Conservation (phyloP, 2,888 invertebrate genomes). For the Acanthopleura granulata region DNA sequence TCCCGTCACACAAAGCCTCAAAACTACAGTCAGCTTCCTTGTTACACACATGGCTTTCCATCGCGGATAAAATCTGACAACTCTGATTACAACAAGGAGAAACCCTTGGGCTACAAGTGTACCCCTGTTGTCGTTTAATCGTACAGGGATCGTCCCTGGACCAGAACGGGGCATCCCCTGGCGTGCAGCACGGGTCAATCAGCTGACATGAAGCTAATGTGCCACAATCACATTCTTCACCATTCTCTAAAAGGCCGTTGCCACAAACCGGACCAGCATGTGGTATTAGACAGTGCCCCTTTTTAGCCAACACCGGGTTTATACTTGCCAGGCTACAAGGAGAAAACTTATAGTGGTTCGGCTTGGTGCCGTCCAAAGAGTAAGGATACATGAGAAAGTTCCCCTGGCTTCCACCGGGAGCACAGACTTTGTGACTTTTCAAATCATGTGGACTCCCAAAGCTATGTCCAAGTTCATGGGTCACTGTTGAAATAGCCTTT, state of each 20-base stretch:
- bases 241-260: slow-evolving; percentile 48
- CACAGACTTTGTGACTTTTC: slow-evolving; percentile 30
- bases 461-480: slow-evolving; percentile 61
- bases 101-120: slow-evolving; percentile 42
- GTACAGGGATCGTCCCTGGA: slow-evolving; percentile 44
- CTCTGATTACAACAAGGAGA: slow-evolving; percentile 43
- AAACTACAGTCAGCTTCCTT: slow-evolving; percentile 39
- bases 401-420: slow-evolving; percentile 40
- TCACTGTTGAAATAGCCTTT: slow-evolving; percentile 40
- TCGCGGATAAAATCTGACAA: slow-evolving; percentile 33
- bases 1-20: slow-evolving; percentile 41
- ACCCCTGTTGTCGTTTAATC: slow-evolving; percentile 37
- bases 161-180: slow-evolving; percentile 33
- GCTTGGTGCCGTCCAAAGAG: slow-evolving; percentile 40
- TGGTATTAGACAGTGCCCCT: slow-evolving; percentile 44
- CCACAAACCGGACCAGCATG: slow-evolving; percentile 44
- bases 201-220: slow-evolving; percentile 32
- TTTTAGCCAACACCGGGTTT: slow-evolving; percentile 52
- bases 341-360: slow-evolving; percentile 58
- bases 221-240: slow-evolving; percentile 60
- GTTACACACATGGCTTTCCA: slow-evolving; percentile 34
- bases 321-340: slow-evolving; percentile 51
- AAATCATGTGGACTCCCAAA: slow-evolving; percentile 59
- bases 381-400: slow-evolving; percentile 57
- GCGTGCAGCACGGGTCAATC: slow-evolving; percentile 50